Base-by-base conservation (phyloP, 92 coral and sea anemone genomes). In the Palythoa grandis region DNA sequence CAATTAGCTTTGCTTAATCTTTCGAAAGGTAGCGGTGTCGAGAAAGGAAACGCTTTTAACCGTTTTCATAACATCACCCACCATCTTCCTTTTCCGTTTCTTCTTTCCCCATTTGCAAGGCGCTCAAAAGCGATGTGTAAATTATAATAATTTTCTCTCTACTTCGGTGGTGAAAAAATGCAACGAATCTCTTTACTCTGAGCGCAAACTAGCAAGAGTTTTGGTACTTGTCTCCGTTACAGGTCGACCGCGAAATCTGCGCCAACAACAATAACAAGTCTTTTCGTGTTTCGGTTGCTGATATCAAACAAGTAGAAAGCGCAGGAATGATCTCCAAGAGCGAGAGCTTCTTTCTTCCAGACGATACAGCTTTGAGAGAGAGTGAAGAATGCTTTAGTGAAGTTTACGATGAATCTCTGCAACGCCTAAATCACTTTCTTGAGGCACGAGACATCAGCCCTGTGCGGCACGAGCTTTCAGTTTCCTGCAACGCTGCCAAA, bases 401-500 rank as follows among this genome's bases (percentile, higher is more conserved):
- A n/a, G n/a, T n/a, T n/a, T n/a, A n/a, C n/a, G n/a, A n/a, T n/a
- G n/a, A n/a, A n/a, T 61, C 68, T 19, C 79, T 88, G 23, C 68
- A 61, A 61, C 68, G 68, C 68, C 68, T 61, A 23, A 61, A 61
- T 61, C 10, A 61, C 68, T 61, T 61, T 61, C 68, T 61, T 4
- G 24, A 61, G 68, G 68, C 68, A 61, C 25, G 68, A 61, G 68
- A 61, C 3, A 61, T 61, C 10, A 61, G 68, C 68, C 68, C 68
- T 17, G 68, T 61, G 17, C 68, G 68, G 68, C 83, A 83, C 76
- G 29, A 14, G 37, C 78, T 87, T 22, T 74, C 88, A 10, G 83
- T 87, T 25, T 79, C 90, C 9, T 90, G 89, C 90, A 70, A 87
- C 52, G 71, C 83, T 37, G 92, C 88, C 14, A 50, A 76, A 53